Conservation (phyloP, 2,797 vertebrate genomes). For the Rhabdomys pumilio region DNA sequence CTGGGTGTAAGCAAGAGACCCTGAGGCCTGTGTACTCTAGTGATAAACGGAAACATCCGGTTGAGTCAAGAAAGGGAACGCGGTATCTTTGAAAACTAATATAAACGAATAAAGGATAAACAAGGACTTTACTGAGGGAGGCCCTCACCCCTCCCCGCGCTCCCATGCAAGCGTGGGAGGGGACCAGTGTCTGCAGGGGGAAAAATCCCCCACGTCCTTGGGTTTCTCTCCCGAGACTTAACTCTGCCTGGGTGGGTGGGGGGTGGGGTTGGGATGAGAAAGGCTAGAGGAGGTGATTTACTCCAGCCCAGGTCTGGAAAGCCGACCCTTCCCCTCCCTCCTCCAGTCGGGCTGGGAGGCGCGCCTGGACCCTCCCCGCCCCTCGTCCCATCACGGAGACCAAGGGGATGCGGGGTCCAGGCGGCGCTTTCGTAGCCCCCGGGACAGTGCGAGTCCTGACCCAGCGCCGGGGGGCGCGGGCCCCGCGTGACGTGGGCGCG, state of each 20-base stretch:
- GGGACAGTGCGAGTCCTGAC: neutral
- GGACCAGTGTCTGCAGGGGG: neutral
- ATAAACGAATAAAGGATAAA: slow-evolving; percentile 52
- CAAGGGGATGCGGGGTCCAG: neutral
- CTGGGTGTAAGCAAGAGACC: neutral
- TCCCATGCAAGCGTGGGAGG: neutral
- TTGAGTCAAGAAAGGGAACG: slow-evolving; percentile 32
- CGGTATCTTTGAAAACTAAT: slow-evolving; percentile 30
- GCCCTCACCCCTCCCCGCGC: accelerated
- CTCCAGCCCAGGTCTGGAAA: neutral
- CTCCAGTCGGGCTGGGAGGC: neutral
- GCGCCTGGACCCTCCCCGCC: neutral
- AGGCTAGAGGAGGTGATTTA: slow-evolving; percentile 5
- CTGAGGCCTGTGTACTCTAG: slow-evolving; percentile 49
- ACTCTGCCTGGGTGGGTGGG: neutral
- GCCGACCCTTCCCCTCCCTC: slow-evolving; percentile 38
- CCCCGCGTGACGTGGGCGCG: slow-evolving; percentile 79
- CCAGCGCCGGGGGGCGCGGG: neutral
- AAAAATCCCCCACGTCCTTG: neutral
- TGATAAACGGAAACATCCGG: slow-evolving; percentile 67
- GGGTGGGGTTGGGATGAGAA: neutral
- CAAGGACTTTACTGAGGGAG: neutral
- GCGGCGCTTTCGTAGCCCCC: neutral
- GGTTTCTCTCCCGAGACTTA: neutral
- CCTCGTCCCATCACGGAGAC: neutral